A percentile compares a stretch with the other conserved stretches of the same genome.
Evolutionary conservation across 2,888 invertebrate species (phyloP).

Genomic region (Chrysomela aeneicollis): DNA sequence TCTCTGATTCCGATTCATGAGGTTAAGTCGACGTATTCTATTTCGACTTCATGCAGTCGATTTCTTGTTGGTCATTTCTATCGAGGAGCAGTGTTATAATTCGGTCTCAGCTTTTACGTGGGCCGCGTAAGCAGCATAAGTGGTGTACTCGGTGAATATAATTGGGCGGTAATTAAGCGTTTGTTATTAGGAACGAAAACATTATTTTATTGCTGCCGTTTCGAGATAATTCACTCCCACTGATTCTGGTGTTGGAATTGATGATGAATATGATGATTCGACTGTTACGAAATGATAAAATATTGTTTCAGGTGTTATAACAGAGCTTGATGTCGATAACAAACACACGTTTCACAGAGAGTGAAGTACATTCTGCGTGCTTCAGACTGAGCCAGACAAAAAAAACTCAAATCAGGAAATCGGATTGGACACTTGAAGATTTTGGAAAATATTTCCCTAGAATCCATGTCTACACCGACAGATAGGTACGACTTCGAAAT

Average conservation of each 20-base stretch:
- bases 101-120: slow-evolving; percentile 15
- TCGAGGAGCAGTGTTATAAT: not conserved
- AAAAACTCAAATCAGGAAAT: too few species aligned
- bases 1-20: too few species aligned
- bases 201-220: slow-evolving; percentile 24
- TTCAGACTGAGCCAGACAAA: too few species aligned
- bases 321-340: too few species aligned
- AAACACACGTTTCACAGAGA: too few species aligned
- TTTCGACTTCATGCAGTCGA: too few species aligned
- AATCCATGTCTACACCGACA: too few species aligned
- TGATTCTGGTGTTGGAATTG: slow-evolving; percentile 11
- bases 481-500: too few species aligned
- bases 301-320: not conserved
- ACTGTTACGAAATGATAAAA: slow-evolving; percentile 36
- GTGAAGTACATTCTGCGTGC: too few species aligned
- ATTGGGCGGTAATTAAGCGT: slow-evolving; percentile 35
- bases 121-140: slow-evolving; percentile 46
- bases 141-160: slow-evolving; percentile 40
- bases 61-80: slow-evolving; percentile 30
- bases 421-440: too few species aligned
- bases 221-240: slow-evolving; percentile 10
- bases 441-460: too few species aligned
- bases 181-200: slow-evolving; percentile 29
- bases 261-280: slow-evolving; percentile 11
- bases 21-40: too few species aligned